phyloP scores from a whole-genome alignment of 2,888 invertebrate species.

The Incurvaria masculella region DNA sequence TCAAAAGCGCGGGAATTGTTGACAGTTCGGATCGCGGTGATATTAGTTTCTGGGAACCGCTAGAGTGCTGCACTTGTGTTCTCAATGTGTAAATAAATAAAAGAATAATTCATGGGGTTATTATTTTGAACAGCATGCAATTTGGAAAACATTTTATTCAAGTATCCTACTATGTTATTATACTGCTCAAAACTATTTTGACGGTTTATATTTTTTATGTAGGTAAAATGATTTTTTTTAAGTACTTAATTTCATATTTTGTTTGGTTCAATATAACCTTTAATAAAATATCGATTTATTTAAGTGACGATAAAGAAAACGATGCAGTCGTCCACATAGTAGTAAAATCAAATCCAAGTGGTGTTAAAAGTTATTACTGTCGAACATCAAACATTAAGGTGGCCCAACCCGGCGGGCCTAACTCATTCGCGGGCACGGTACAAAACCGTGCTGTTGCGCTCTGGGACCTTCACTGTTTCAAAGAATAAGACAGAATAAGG shows the following conservation, averaged over 20 bases:
- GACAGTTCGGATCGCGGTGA: conserved; percentile 34
- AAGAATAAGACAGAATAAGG: no score
- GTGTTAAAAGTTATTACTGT: no score
- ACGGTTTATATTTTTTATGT: conserved; percentile 15
- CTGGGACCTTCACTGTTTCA: no score
- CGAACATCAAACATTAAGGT: no score
- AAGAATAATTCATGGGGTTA: conserved; percentile 1
- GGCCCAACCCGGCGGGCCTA: no score
- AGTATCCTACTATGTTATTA: conserved; percentile 14
- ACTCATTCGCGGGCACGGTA: no score
- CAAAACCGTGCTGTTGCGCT: no score
- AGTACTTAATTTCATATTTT: conserved; percentile 12
- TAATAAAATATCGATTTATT: conserved; percentile 10
- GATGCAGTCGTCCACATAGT: not conserved
- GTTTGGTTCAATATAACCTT: conserved; percentile 8
- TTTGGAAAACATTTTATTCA: conserved; percentile 20
- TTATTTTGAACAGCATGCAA: conserved; percentile 5
- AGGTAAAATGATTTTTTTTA: conserved; percentile 20
- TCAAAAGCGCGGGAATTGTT: conserved; percentile 36
- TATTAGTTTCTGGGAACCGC: conserved; percentile 8
- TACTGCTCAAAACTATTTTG: conserved; percentile 7
- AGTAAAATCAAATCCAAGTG: no score
- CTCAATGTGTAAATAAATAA: not conserved
- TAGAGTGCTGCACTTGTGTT: conserved; percentile 6
- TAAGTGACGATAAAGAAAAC: not conserved